phyloP scores from a whole-genome alignment of 2,113 vertebrate species.

The Colius striatus region DNA sequence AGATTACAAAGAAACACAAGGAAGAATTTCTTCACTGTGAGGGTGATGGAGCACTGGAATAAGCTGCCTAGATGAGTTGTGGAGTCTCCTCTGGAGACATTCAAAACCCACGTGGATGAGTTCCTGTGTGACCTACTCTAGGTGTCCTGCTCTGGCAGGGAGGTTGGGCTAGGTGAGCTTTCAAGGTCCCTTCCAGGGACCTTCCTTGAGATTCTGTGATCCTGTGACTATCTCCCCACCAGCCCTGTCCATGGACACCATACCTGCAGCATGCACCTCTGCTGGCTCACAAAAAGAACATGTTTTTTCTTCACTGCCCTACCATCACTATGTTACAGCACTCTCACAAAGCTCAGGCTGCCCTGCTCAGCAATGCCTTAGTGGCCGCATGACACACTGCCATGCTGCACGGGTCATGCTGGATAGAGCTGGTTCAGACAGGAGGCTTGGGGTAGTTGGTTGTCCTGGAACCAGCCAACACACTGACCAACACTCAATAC shows the following conservation, averaged over 20 bases:
- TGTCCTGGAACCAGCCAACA: background rate
- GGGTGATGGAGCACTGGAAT: too few species aligned
- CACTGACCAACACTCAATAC: rapidly evolving
- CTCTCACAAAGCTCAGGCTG: background rate
- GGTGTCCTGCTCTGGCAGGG: too few species aligned
- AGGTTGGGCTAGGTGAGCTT: too few species aligned
- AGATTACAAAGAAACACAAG: too few species aligned
- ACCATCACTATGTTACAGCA: background rate
- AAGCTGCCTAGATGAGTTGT: too few species aligned
- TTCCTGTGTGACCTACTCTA: too few species aligned
- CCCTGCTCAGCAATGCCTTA: background rate
- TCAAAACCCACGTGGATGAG: too few species aligned
- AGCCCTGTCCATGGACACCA: rapidly evolving
- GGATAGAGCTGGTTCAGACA: background rate
- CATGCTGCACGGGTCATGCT: background rate
- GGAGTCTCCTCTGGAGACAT: too few species aligned
- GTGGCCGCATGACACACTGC: rapidly evolving
- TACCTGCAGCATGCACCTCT: background rate
- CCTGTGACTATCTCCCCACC: background rate
- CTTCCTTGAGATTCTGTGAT: too few species aligned
- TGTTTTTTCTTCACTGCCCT: background rate
- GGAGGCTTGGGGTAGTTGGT: background rate
- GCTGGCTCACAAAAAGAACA: background rate
- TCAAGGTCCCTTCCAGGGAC: too few species aligned
- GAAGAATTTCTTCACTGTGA: too few species aligned